phyloP scores from a whole-genome alignment of 1,140 invertebrate species.

The Eriosoma lanigerum region DNA sequence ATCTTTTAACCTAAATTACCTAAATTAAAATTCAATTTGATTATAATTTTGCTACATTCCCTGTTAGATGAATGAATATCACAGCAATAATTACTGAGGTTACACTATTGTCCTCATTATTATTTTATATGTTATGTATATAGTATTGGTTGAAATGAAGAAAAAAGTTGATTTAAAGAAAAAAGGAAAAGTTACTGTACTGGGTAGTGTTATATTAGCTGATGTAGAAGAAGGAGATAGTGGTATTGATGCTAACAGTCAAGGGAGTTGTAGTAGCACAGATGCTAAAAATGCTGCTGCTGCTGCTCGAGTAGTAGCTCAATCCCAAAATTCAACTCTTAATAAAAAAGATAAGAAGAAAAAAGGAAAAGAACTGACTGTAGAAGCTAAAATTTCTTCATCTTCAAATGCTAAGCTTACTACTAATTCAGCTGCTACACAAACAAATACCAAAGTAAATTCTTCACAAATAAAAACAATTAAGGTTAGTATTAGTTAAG shows the following conservation, averaged over 20 bases:
- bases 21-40: too few species aligned
- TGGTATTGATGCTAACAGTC: slow-evolving; percentile 81
- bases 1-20: too few species aligned
- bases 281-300: slow-evolving; percentile 63
- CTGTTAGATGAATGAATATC: too few species aligned
- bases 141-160: slow-evolving; percentile 48
- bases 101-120: too few species aligned
- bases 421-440: slow-evolving; percentile 41
- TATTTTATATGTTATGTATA: not conserved
- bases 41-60: too few species aligned
- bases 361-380: slow-evolving; percentile 71
- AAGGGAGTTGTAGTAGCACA: slow-evolving; percentile 76
- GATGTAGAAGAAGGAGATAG: slow-evolving; percentile 82
- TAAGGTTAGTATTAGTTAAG: slow-evolving; percentile 23
- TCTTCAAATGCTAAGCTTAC: slow-evolving; percentile 37
- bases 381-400: slow-evolving; percentile 34
- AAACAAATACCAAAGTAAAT: slow-evolving; percentile 39
- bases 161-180: slow-evolving; percentile 50
- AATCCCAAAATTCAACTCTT: slow-evolving; percentile 14
- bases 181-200: slow-evolving; percentile 39
- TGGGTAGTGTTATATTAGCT: not conserved
- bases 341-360: slow-evolving; percentile 60
- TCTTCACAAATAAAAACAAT: slow-evolving; percentile 24
- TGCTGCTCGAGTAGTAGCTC: slow-evolving; percentile 2
- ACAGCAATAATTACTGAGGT: too few species aligned